Base-by-base conservation (phyloP, 2,888 invertebrate species). In the Lasioglossum malachurum region DNA sequence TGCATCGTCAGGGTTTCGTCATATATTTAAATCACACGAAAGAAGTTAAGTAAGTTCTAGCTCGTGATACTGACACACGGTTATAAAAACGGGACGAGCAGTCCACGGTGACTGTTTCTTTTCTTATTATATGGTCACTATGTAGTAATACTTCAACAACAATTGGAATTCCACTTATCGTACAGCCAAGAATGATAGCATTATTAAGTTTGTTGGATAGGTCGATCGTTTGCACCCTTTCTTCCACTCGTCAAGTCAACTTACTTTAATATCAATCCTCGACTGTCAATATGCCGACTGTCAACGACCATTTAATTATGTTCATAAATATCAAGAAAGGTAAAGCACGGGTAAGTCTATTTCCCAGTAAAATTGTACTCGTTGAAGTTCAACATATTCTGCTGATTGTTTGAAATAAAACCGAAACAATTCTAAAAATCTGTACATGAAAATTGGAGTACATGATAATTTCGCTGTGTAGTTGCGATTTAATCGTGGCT, bases 21-120 rank as follows among this genome's bases (percentile, higher is more conserved):
- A 69, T 81, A 75, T 74, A 79, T 82, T 88, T 87, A 77, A 81
- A 84, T 80, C 80, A 60, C 81, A 75, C 84, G 77, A 87, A 84
- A 88, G 53, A 27, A 14, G 80, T n/a, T 1, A 27, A 57, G 27
- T 10, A 41, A n/a, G n/a, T 75, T 57, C 57, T 27, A 67, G 35
- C 67, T 14, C 16, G 16, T 31, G 72, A 27, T 75, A 38, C 41
- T 4, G 44, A 23, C n/a, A 27, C 19, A 38, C 16, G 5, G n/a
- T 60, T 75, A 60, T 8, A 57, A 60, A 60, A 57, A 60, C 73
- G 4, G 64, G n/a, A 44, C 31, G 14, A 10, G 12, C 31, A 27
- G 23, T 35, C 64, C 67, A n/a, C 46, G 3, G 53, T 16, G 67
- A 67, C 10, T 38, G 38, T 53, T 23, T 10, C 7, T 16, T 19